Evolutionary conservation across 2,113 vertebrate species (phyloP).

Genomic region (Brachypteracias leptosomus): DNA sequence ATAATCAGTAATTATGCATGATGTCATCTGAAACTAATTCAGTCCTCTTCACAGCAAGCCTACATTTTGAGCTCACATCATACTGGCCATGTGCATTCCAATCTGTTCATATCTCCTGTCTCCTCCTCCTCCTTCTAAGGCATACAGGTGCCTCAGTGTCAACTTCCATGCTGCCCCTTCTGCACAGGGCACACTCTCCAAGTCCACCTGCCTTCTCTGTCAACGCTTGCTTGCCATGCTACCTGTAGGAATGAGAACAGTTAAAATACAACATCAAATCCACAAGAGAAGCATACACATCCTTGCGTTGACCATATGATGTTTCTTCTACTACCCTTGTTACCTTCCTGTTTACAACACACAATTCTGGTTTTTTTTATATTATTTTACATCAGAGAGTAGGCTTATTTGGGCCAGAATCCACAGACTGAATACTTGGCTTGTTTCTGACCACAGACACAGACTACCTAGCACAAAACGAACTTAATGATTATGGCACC

Average conservation of each 20-base stretch:
- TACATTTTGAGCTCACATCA: not conserved
- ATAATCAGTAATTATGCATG: not conserved
- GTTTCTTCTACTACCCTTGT: not conserved
- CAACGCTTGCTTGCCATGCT: not conserved
- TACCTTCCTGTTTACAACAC: not conserved
- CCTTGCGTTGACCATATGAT: rapidly evolving
- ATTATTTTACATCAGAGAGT: not conserved
- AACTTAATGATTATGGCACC: not conserved
- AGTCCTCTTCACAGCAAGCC: not conserved
- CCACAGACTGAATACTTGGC: not conserved
- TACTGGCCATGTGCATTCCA: not conserved
- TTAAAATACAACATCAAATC: not conserved
- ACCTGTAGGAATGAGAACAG: not conserved
- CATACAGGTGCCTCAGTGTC: not conserved
- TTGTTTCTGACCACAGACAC: not conserved
- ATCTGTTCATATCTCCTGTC: not conserved
- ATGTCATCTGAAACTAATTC: constrained; percentile 33
- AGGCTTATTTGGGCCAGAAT: not conserved
- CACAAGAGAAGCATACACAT: too few species aligned
- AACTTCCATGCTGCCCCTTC: not conserved
- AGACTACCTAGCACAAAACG: not conserved
- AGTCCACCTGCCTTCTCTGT: not conserved
- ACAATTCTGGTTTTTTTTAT: not conserved
- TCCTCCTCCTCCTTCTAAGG: not conserved
- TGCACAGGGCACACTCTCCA: not conserved